Base-by-base conservation (phyloP, 2,888 invertebrate species). In the Sepioteuthis lessoniana region DNA sequence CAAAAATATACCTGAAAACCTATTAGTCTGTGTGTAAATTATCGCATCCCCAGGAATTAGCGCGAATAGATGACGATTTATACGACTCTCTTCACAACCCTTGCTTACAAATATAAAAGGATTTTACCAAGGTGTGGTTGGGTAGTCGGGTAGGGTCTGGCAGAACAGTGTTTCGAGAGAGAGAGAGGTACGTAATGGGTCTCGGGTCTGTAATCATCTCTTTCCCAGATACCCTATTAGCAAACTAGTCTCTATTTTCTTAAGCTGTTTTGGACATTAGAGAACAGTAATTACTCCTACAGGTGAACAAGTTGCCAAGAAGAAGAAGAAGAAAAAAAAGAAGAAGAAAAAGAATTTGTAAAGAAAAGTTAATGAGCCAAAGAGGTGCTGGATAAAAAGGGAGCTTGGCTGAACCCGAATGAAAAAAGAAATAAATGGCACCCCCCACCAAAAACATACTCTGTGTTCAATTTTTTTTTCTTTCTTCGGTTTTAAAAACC, bases 141-240 rank as follows among this genome's bases (percentile, higher is more conserved):
- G 16, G n/a, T 76, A 13, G 76, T 76, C 76, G 76, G 76, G 76
- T 28, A 7, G 7, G n/a, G 76, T 76, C 35, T 76, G n/a, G n/a
- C n/a, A 35, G n/a, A 35, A n/a, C 35, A 0, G n/a, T 76, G 35
- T 35, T 31, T 76, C n/a, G n/a, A 35, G 76, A n/a, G 76, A n/a
- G n/a, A 5, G n/a, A 76, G 35, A n/a, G n/a, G n/a, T 76, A 19
- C 19, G 76, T 76, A 55, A 55, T 55, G 76, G 76, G 10, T 76
- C 76, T 76, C 76, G 35, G 76, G 76, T 76, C 76, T 76, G 13
- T 76, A 35, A n/a, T 76, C n/a, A 76, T 35, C 35, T 76, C 16
- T 76, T 76, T 76, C 16, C 76, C 76, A 76, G 76, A 76, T 76
- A n/a, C n/a, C 76, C 76, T 76, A 76, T 76, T 76, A 76, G 76